Evolutionary conservation across 2,888 invertebrate species (phyloP).

Genomic region (Stenoptilia bipunctidactyla): DNA sequence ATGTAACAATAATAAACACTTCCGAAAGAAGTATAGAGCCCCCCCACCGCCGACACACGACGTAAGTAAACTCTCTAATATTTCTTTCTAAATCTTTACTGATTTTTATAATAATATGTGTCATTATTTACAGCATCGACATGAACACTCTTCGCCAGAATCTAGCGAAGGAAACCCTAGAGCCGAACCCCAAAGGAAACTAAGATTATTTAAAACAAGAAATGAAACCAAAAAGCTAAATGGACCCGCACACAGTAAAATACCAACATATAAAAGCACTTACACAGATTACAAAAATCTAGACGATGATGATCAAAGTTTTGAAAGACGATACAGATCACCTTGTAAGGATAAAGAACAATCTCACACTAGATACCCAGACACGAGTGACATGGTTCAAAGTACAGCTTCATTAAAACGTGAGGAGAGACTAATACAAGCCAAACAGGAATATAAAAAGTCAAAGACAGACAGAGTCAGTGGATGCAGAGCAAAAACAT

Average conservation of each 20-base stretch:
- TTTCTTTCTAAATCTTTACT: neutral
- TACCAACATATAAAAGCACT: slow-evolving; percentile 33
- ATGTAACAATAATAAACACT: slow-evolving; percentile 58
- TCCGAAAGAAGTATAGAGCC: slow-evolving; percentile 84
- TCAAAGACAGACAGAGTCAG: slow-evolving; percentile 59
- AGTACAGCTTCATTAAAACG: slow-evolving; percentile 48
- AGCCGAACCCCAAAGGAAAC: slow-evolving; percentile 65
- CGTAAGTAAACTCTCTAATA: slow-evolving; percentile 29
- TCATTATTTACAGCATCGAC: slow-evolving; percentile 30
- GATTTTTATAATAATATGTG: neutral
- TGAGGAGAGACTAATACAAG: slow-evolving; percentile 62
- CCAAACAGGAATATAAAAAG: slow-evolving; percentile 58
- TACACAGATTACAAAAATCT: slow-evolving; percentile 51
- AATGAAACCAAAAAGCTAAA: slow-evolving; percentile 76
- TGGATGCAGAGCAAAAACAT: slow-evolving; percentile 59
- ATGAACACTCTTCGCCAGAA: slow-evolving; percentile 72
- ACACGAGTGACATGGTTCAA: slow-evolving; percentile 53
- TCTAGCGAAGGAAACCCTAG: slow-evolving; percentile 66
- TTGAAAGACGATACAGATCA: slow-evolving; percentile 55
- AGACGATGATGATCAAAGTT: slow-evolving; percentile 41
- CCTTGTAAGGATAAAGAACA: slow-evolving; percentile 58
- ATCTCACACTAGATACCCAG: slow-evolving; percentile 46
- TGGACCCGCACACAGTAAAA: slow-evolving; percentile 38
- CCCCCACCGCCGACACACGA: slow-evolving; percentile 72
- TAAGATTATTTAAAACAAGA: slow-evolving; percentile 80